Conservation (phyloP, 2,888 invertebrate genomes). For the Coenonympha arcania region DNA sequence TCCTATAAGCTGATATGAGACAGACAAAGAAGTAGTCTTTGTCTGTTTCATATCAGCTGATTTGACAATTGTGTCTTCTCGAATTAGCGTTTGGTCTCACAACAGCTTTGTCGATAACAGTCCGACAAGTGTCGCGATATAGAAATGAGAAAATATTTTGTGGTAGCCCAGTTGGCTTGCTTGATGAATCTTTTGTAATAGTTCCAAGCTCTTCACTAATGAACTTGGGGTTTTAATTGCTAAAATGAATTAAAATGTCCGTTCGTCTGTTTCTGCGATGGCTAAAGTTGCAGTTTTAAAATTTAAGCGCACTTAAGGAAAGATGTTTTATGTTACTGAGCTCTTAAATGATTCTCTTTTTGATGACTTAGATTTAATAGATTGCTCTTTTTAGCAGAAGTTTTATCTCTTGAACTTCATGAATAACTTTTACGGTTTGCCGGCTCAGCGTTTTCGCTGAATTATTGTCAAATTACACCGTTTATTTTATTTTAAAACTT, state of each 20-base stretch:
- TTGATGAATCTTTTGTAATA: constrained; percentile 11
- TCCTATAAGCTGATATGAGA: too few species aligned
- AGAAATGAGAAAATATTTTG: too few species aligned
- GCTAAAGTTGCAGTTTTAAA: constrained; percentile 5
- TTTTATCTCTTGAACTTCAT: not conserved
- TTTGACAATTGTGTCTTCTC: too few species aligned
- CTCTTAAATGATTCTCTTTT: not conserved
- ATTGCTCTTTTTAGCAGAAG: not conserved
- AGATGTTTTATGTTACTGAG: not conserved
- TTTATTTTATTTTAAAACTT: too few species aligned
- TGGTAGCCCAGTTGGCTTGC: too few species aligned
- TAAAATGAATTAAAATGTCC: constrained; percentile 6
- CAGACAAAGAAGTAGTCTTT: too few species aligned
- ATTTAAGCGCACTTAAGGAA: constrained; percentile 3
- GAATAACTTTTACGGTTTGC: not conserved
- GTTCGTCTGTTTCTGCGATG: not conserved
- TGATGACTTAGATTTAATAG: not conserved
- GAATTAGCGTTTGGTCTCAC: too few species aligned
- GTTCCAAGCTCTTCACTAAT: constrained; percentile 4
- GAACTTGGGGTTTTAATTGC: constrained; percentile 7
- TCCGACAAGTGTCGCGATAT: too few species aligned
- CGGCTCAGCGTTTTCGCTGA: not conserved
- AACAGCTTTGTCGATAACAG: too few species aligned
- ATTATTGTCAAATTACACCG: too few species aligned
- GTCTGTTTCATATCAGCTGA: too few species aligned